Conservation (phyloP, 2,888 invertebrate genomes). For the Coleophora deauratella region DNA sequence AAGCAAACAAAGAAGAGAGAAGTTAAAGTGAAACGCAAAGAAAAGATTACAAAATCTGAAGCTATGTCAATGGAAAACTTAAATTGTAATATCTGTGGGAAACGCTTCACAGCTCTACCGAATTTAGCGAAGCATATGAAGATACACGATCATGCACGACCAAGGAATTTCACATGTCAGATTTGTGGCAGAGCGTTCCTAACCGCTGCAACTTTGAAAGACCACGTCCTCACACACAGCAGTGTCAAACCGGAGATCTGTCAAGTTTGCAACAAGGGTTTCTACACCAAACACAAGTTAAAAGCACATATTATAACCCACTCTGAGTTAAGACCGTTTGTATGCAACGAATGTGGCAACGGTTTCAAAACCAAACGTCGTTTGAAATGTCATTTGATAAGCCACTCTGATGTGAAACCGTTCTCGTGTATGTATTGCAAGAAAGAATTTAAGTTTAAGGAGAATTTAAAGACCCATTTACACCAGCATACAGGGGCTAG, state of each 20-base stretch:
- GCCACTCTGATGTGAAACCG: slow-evolving; percentile 77
- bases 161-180: slow-evolving; percentile 15
- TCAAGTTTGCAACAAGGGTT: slow-evolving; percentile 31
- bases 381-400: slow-evolving; percentile 76
- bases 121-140: slow-evolving; percentile 9
- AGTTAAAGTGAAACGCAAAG: slow-evolving; percentile 26
- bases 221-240: slow-evolving; percentile 13
- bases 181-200: slow-evolving; percentile 18
- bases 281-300: slow-evolving; percentile 21
- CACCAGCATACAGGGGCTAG: slow-evolving; percentile 77
- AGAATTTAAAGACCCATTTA: slow-evolving; percentile 76
- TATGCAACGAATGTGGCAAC: slow-evolving; percentile 28
- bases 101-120: slow-evolving; percentile 10
- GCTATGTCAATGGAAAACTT: slow-evolving; percentile 46
- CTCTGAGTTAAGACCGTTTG: slow-evolving; percentile 19
- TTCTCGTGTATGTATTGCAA: slow-evolving; percentile 77
- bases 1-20: neutral
- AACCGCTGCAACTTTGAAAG: slow-evolving; percentile 9
- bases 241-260: slow-evolving; percentile 19
- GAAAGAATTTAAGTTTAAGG: slow-evolving; percentile 78
- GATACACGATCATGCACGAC: slow-evolving; percentile 25
- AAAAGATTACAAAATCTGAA: slow-evolving; percentile 14
- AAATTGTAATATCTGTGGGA: slow-evolving; percentile 47
- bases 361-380: slow-evolving; percentile 23
- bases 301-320: slow-evolving; percentile 25